Base-by-base conservation (phyloP, 1,140 invertebrate species). In the Drosophila nebulosa region DNA sequence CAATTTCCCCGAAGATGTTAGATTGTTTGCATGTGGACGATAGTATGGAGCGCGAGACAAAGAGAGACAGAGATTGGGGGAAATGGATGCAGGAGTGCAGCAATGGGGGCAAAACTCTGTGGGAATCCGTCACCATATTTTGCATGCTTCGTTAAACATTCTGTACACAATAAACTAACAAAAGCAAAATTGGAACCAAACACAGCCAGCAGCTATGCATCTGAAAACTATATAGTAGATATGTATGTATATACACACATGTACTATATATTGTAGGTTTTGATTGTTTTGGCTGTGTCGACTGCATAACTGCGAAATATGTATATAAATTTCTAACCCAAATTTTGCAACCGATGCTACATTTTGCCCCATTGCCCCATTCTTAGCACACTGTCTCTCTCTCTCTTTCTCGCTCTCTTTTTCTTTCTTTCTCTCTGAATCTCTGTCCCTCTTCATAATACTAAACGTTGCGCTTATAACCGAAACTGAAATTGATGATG, bases 91-190 rank as follows among this genome's bases (percentile, higher is more conserved):
- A 7, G 3, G 7, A 18, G 60, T 7, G 14, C 30, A 46, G 24
- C 21, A 7, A 12, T 30, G 16, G 22, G 7, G 10, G 3, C 2
- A 26, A 35, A 26, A 18, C 27, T 57, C 30, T 61, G 57, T 46
- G 52, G 26, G 52, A 27, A 39, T 42, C 57, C 70, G 78, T 74
- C 78, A 88, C 70, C 83, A 64, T 86, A 83, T 88, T 89, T 88
- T 83, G 69, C 75, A 88, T 83, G 84, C 71, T 89, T 88, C 78
- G 84, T 88, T 88, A 76, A 88, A 69, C 84, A 88, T 88, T 83
- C 79, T 73, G 69, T 79, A 64, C 78, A 88, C 69, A 64, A 52
- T 69, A 80, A 59, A 76, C 59, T 58, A 53, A 63, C 60, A 64
- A 32, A 64, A 46, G 21, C 69, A 57, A 27, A 24, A 64, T 22